A percentile compares a stretch with the other conserved stretches of the same genome.
phyloP scores from a whole-genome alignment of 2,797 vertebrate genomes.

The Muscicapa striata region DNA sequence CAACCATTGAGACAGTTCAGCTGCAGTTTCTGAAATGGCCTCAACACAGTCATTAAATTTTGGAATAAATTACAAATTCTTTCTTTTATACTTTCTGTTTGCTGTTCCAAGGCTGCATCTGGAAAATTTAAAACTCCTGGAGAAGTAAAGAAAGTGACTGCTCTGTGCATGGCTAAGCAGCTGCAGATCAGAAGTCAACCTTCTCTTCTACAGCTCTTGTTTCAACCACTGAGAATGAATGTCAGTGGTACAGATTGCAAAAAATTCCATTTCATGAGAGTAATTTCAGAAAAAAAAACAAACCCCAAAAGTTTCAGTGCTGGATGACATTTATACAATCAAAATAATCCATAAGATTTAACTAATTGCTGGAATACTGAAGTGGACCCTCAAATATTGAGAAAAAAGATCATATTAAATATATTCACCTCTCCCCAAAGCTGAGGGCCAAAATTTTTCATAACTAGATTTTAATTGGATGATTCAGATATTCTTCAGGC shows the following conservation, averaged over 20 bases:
- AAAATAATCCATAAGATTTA: background rate
- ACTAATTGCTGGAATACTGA: background rate
- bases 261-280: background rate
- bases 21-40: background rate
- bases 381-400: background rate
- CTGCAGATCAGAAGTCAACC: background rate
- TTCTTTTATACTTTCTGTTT: constrained; percentile 11
- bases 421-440: background rate
- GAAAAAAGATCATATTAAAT: background rate
- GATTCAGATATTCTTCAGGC: background rate
- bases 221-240: background rate
- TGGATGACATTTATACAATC: background rate
- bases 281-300: background rate
- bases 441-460: background rate
- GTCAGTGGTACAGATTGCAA: background rate
- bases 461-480: background rate
- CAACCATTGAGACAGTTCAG: background rate
- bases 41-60: background rate
- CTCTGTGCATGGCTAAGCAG: background rate
- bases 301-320: background rate
- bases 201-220: background rate
- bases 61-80: constrained; percentile 3
- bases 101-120: constrained; percentile 41
- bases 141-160: background rate
- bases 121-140: background rate